Evolutionary conservation across 2,888 invertebrate species (phyloP), one percentile per base, ranked within the genome.

Genomic region (Ichneumoninae sp.): DNA sequence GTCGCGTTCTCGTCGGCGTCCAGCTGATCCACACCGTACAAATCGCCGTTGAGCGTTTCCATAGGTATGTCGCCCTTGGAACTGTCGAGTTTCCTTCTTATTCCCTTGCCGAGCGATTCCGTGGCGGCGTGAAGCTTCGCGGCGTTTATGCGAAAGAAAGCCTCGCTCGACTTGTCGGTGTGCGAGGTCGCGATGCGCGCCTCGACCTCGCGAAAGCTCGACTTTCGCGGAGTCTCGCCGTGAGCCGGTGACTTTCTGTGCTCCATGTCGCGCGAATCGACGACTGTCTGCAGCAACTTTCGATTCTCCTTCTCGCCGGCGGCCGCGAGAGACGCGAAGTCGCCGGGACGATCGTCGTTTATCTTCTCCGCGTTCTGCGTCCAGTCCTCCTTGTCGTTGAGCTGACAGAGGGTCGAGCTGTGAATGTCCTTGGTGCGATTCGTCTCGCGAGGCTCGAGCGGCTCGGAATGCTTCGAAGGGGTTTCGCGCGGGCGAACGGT

Each of bases 181-280:
- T 85, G 85, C 0, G 85, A 78, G 54, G 83, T 71, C 1, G 75
- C 83, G 44, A 74, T 83, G 3, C 87, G 84, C 1, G 81, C 76
- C 19, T 88, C 87, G 66, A 84, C 83, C 50, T 89, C 87, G 33
- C 86, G 87, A 69, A 88, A 90, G 69, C 87, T 88, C 50, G 87
- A 85, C 65, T 89, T 90, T 63, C 88, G 85, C 22, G 89, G 88
- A 10, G 88, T 87, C 78, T 91, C 90, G 3, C 89, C 88, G 76
- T 89, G 89, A 33, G 89, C 85, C n/a, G 89, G 85, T 44, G 89
- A 91, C 75, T 89, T 89, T 71, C 88, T 86, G 65, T 87, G 88
- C 52, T 90, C 89, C 22, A 88, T 83, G 36, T 90, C 89, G 30
- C 88, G 88, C 26, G 88, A 83, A 79, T 89, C 89, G 40, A 78